Base-by-base conservation (phyloP, 2,113 vertebrate species). In the Nibea coibor region DNA sequence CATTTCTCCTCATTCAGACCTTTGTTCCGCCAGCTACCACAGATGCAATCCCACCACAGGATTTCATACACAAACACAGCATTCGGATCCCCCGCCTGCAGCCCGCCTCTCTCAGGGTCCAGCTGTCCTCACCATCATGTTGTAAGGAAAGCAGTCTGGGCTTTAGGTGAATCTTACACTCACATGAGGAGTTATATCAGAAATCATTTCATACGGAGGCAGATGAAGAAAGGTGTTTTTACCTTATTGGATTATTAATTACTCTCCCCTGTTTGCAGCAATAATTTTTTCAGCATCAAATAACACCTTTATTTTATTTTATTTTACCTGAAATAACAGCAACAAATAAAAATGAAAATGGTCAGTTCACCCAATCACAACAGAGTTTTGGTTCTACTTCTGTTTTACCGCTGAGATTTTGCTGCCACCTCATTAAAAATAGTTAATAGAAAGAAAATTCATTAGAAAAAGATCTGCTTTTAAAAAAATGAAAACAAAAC, bases 1-100 rank as follows among this genome's bases (percentile, higher is more conserved):
- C 88, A 85, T 86, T 91, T 76, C 88, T 83, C 61, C 88, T 88
- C 85, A 81, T 91, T 88, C 87, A 88, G 88, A 90, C 91, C 88
- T 93, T 91, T 92, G 87, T 92, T 93, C 88, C 81, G 69, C 45
- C 90, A 88, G 90, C 87, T 90, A 84, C 87, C 91, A 91, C 86
- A 87, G 88, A 92, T 90, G 86, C 86, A 81, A 75, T 82, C 89
- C 88, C 69, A 86, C 91, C 90, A 10, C 90, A 89, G 86, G 89
- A 91, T 91, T 91, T 90, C 88, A 81, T 87, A 93, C 89, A 93
- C 90, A 94, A 92, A 92, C 91, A 89, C 85, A 86, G 91, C 80
- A 81, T 88, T 3, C 62, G 62, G 84, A 72, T 82, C 84, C 86
- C 67, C 72, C 26, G 70, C 82, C 87, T 83, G 53, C 87, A 84